Evolutionary conservation across 2,113 vertebrate species (phyloP).

Genomic region (Cynocephalus volans): DNA sequence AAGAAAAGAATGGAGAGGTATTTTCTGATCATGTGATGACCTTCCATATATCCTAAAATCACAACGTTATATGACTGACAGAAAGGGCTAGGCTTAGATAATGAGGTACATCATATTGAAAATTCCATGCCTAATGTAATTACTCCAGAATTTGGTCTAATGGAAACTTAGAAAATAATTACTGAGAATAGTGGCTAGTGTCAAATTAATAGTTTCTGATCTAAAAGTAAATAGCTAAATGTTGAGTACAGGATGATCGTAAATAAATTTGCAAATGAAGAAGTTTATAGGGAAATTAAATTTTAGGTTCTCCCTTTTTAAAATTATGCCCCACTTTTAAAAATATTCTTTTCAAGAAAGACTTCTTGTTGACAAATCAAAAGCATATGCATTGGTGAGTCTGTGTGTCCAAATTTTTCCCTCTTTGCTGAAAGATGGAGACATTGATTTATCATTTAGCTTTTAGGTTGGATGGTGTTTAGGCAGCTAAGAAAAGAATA

Average conservation of each 20-base stretch:
- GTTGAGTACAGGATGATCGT: neutral
- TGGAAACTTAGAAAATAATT: constrained; percentile 42
- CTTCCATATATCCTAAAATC: constrained; percentile 9
- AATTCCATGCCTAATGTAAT: neutral
- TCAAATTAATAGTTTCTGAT: constrained; percentile 17
- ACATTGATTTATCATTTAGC: constrained; percentile 68
- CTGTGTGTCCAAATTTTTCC: neutral
- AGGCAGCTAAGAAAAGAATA: constrained; percentile 68
- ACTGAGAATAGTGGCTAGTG: neutral
- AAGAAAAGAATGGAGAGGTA: neutral
- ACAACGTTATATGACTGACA: neutral
- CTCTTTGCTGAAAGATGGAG: constrained; percentile 57
- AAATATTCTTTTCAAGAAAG: constrained; percentile 8
- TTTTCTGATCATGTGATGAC: neutral
- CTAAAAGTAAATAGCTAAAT: constrained; percentile 42
- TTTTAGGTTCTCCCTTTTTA: constrained; percentile 29
- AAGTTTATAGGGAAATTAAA: constrained; percentile 30
- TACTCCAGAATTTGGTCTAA: neutral
- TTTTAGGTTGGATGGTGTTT: constrained; percentile 70
- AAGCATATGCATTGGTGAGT: neutral
- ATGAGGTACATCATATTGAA: constrained; percentile 4
- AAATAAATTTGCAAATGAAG: constrained; percentile 30
- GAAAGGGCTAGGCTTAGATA: constrained; percentile 31
- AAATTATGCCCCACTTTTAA: neutral
- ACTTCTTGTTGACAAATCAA: fast-evolving